Evolutionary conservation across 1,140 invertebrate species (phyloP), one percentile per base, ranked within the genome.

Genomic region (Choristoneura fumiferana): DNA sequence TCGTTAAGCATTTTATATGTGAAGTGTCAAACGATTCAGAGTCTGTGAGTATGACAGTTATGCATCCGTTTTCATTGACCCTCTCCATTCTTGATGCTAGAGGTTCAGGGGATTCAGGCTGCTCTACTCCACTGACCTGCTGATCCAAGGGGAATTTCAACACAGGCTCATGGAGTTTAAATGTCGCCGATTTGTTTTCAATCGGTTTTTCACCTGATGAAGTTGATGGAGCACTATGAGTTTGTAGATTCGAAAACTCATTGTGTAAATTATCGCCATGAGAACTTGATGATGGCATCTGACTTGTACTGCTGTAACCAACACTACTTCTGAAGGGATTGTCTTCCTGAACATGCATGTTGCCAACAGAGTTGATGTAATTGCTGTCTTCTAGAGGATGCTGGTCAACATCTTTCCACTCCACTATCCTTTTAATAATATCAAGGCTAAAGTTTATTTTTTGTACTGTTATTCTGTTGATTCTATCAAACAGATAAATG

Each of bases 361-460:
- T 78, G 14, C 70, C 69, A n/a, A 71, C 40, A 57, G 79, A 66
- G 65, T 85, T 87, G 54, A 83, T 82, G 63, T 84, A 84, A 65
- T 90, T 90, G 56, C 88, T 89, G 29, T 95, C 95, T 73, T 96
- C 95, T 13, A 96, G 76, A 0, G 95, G 95, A 90, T 96, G 95
- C 60, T 95, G 92, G 65, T 95, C 94, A 34, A 94, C 91, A 80
- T 97, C 95, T 80, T 95, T 96, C 93, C 95, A 96, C 76, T 97
- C 95, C 0, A 97, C 94, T 61, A 97, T 94, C 57, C 95, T 92
- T 72, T 95, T 95, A 37, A 97, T 93, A 37, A 96, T 93, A 73
- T 97, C 96, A 63, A 97, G 84, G 54, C 94, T 95, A 77, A 96
- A 96, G 62, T 95, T 93, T 80, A 96, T 95, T 87, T 94, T 94